A percentile compares a stretch with the other conserved stretches of the same genome.
Conservation (phyloP, 2,888 invertebrate species). For the Volucella zonaria region DNA sequence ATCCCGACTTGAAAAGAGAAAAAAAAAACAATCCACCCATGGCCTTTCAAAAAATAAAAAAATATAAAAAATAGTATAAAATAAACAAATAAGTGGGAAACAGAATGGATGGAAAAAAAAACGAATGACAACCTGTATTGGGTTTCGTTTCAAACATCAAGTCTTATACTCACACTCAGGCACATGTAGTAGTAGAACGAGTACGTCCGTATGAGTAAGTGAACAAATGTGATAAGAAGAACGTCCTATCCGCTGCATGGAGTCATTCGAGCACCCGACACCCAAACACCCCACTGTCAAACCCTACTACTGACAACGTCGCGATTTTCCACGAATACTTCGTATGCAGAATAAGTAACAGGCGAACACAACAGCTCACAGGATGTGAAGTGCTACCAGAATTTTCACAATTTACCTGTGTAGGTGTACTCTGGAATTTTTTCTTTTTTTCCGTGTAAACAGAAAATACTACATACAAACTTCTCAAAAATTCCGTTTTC, state of each 20-base stretch:
- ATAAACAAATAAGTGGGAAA: slow-evolving; percentile 61
- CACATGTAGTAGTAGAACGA: neutral
- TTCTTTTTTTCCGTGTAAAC: neutral
- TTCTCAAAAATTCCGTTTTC: slow-evolving; percentile 11
- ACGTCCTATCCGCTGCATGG: slow-evolving; percentile 56
- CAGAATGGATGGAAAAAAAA: slow-evolving; percentile 12
- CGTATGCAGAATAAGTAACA: slow-evolving; percentile 48
- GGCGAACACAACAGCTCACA: slow-evolving; percentile 32
- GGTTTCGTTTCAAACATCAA: slow-evolving; percentile 54
- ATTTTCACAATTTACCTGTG: slow-evolving; percentile 4
- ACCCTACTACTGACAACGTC: slow-evolving; percentile 10
- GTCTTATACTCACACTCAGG: slow-evolving; percentile 31
- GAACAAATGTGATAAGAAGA: slow-evolving; percentile 53
- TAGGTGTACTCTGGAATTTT: slow-evolving; percentile 1
- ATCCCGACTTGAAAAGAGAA: neutral
- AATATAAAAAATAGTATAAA: slow-evolving; percentile 39
- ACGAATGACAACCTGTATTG: slow-evolving; percentile 57
- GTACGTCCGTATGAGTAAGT: slow-evolving; percentile 47
- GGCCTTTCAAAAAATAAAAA: slow-evolving; percentile 36
- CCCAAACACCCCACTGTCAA: slow-evolving; percentile 1
- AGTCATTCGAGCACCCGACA: slow-evolving; percentile 49
- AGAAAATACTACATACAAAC: neutral
- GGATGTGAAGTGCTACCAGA: slow-evolving; percentile 35
- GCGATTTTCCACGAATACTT: slow-evolving; percentile 53
- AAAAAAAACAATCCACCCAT: slow-evolving; percentile 44